Percentiles rank a stretch among this genome's conserved stretches.
phyloP scores from a whole-genome alignment of 2,888 invertebrate species.

The Odontocerum albicorne region DNA sequence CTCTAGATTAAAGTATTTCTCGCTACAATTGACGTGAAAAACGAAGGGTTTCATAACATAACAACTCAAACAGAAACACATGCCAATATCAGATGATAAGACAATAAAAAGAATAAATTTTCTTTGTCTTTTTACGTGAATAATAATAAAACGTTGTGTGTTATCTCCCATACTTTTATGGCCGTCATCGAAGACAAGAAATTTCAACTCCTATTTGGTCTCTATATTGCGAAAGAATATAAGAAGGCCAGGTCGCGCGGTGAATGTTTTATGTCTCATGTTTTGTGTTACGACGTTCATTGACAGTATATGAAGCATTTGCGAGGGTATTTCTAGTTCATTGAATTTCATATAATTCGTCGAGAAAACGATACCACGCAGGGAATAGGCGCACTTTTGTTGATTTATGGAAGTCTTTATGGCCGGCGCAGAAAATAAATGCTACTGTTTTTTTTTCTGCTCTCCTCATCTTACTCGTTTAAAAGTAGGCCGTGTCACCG shows the following conservation, averaged over 20 bases:
- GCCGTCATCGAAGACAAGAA: too few species aligned
- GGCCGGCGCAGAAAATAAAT: slow-evolving; percentile 1
- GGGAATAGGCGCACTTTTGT: slow-evolving; percentile 7
- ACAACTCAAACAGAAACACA: too few species aligned
- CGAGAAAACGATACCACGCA: slow-evolving; percentile 22
- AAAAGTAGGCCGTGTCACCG: slow-evolving; percentile 6
- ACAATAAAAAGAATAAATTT: too few species aligned
- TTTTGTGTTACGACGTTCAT: slow-evolving; percentile 28
- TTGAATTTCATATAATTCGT: slow-evolving; percentile 26
- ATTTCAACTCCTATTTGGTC: too few species aligned
- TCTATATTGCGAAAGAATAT: slow-evolving; percentile 21
- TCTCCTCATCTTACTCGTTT: slow-evolving; percentile 1
- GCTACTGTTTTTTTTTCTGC: slow-evolving; percentile 8
- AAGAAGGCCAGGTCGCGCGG: slow-evolving; percentile 14
- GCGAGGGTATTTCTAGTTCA: slow-evolving; percentile 24
- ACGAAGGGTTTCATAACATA: too few species aligned
- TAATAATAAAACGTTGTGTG: too few species aligned
- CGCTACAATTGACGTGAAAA: too few species aligned
- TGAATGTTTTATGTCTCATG: slow-evolving; percentile 27
- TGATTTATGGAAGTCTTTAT: slow-evolving; percentile 8
- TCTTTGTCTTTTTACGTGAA: too few species aligned
- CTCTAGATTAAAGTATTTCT: too few species aligned
- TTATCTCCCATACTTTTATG: too few species aligned
- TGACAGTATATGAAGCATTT: slow-evolving; percentile 29
- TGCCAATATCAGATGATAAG: too few species aligned